Conservation (phyloP, 1,140 invertebrate species). For the Rhopalosiphum maidis region DNA sequence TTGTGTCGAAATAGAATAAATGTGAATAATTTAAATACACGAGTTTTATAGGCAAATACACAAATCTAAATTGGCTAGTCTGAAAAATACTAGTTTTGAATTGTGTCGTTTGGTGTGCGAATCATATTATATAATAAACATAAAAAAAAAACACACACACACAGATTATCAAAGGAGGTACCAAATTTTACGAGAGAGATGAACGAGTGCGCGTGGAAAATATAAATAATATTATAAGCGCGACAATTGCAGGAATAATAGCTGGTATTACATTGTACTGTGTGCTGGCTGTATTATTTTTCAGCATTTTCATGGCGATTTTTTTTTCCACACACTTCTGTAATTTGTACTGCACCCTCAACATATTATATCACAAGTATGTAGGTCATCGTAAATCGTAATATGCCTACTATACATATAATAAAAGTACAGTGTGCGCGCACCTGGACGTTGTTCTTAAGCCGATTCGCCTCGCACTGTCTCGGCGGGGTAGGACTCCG, state of each 20-base stretch:
- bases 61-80: background rate
- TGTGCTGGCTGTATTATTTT: background rate
- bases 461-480: background rate
- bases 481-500: background rate
- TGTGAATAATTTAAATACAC: too few relatives aligned
- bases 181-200: too few relatives aligned
- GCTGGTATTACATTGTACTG: too few relatives aligned
- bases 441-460: conserved; percentile 2
- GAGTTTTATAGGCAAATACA: too few relatives aligned
- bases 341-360: background rate
- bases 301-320: background rate
- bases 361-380: background rate
- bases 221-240: background rate
- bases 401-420: background rate
- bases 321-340: background rate
- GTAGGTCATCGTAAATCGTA: background rate
- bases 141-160: too few relatives aligned
- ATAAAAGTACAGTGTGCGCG: background rate
- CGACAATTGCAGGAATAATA: background rate
- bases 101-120: too few relatives aligned
- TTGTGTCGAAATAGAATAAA: too few relatives aligned
- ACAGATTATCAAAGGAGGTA: too few relatives aligned
- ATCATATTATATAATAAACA: background rate
- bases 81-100: background rate
- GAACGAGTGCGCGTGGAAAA: background rate